These are phyloP conservation scores for Hipparchia sbordonii DNA, from an alignment of 2,888 invertebrate species.

Conservation along the genomic window DNA sequence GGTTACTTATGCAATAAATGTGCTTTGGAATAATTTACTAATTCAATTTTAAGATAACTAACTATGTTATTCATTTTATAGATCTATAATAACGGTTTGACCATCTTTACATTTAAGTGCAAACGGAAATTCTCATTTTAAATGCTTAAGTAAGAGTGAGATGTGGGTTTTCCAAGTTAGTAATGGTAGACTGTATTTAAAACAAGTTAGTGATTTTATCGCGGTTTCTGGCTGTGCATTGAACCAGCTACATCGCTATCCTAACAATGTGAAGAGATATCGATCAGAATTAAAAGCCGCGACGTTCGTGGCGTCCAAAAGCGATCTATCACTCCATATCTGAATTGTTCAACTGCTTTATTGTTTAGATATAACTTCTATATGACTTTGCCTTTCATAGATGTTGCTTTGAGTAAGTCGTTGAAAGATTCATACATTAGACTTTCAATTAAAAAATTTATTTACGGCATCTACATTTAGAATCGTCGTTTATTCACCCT, in stretches of 20 bases:
- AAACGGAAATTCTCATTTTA: constrained; percentile 33
- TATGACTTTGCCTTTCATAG: neutral
- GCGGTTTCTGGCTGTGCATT: constrained; percentile 27
- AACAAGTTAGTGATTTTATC: constrained; percentile 49
- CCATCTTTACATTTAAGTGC: neutral
- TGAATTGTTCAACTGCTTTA: constrained; percentile 62
- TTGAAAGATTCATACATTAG: neutral
- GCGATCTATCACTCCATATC: constrained; percentile 61
- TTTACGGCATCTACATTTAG: neutral
- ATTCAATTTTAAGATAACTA: neutral
- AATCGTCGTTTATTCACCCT: neutral
- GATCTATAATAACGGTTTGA: neutral
- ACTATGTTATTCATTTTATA: neutral
- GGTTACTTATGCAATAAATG: constrained; percentile 63
- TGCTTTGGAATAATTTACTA: constrained; percentile 22
- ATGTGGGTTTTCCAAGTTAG: constrained; percentile 33
- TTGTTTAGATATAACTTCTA: constrained; percentile 50
- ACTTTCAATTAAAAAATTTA: neutral
- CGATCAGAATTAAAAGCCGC: constrained; percentile 56
- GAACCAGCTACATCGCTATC: constrained; percentile 23
- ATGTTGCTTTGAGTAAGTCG: neutral
- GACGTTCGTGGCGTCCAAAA: constrained; percentile 34
- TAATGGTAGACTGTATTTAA: constrained; percentile 27
- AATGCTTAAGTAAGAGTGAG: constrained; percentile 63
- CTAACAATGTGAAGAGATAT: constrained; percentile 28